Conservation (phyloP, 1,140 invertebrate species). For the Augochlora pura region DNA sequence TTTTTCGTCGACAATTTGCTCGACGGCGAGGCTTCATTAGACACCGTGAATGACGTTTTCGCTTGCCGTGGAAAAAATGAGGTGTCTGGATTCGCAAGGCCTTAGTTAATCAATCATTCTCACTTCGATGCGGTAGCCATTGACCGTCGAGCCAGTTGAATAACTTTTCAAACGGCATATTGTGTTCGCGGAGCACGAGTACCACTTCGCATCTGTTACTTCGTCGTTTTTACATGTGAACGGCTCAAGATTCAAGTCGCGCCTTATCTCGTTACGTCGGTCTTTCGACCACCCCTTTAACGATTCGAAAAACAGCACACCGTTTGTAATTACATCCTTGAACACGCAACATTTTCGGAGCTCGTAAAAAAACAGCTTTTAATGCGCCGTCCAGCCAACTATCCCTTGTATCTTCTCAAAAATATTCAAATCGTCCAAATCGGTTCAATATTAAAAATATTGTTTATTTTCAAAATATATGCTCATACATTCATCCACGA, state of each 20-base stretch:
- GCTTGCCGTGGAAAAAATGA: conserved; percentile 51
- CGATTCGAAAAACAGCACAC: too few species aligned
- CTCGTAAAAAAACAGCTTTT: too few species aligned
- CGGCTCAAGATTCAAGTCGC: neutral
- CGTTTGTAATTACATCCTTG: too few species aligned
- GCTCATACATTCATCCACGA: too few species aligned
- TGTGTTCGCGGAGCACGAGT: conserved; percentile 26
- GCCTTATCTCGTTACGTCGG: conserved; percentile 32
- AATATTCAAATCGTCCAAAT: too few species aligned
- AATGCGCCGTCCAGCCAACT: too few species aligned
- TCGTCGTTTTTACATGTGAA: conserved; percentile 44
- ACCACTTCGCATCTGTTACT: conserved; percentile 52
- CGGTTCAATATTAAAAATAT: too few species aligned
- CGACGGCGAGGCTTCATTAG: conserved; percentile 12
- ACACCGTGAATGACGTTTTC: conserved; percentile 7
- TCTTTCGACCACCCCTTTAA: neutral
- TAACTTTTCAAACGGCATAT: conserved; percentile 58
- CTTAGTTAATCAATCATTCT: conserved; percentile 57
- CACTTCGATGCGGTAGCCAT: conserved; percentile 48
- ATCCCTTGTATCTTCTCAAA: too few species aligned
- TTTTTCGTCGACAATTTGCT: neutral
- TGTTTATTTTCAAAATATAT: too few species aligned
- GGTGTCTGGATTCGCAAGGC: conserved; percentile 51
- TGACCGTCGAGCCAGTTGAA: conserved; percentile 32
- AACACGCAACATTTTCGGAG: too few species aligned